Conservation (phyloP, 2,888 invertebrate species). For the Clusia tigrina region DNA sequence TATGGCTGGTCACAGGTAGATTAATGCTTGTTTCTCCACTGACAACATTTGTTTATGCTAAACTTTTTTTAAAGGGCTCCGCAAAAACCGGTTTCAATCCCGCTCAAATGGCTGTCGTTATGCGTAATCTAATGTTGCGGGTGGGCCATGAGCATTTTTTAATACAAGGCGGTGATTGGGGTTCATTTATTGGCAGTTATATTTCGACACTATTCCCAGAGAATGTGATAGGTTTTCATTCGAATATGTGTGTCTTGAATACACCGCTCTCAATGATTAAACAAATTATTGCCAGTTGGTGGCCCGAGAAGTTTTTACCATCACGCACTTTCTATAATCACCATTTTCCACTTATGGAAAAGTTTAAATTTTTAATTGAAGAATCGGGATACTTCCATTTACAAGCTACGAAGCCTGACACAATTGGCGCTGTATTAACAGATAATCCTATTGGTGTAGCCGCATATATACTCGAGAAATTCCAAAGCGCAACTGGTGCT, state of each 20-base stretch:
- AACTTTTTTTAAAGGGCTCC: constrained; percentile 44
- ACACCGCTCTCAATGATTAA: constrained; percentile 57
- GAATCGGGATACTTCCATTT: constrained; percentile 75
- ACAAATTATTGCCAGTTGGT: constrained; percentile 66
- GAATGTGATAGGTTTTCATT: constrained; percentile 68
- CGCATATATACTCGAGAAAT: constrained; percentile 89
- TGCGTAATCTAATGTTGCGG: constrained; percentile 74
- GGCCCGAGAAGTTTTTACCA: constrained; percentile 62
- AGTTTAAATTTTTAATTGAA: constrained; percentile 46
- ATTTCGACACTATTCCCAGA: constrained; percentile 73
- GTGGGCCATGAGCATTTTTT: constrained; percentile 72
- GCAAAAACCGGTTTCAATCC: constrained; percentile 56
- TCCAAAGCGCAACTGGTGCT: constrained; percentile 76
- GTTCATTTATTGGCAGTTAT: constrained; percentile 70
- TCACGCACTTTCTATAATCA: constrained; percentile 68
- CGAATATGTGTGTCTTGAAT: constrained; percentile 69
- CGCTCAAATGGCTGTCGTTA: constrained; percentile 68
- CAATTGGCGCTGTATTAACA: constrained; percentile 70
- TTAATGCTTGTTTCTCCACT: neutral
- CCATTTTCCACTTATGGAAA: constrained; percentile 64
- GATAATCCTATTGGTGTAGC: constrained; percentile 79
- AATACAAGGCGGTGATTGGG: constrained; percentile 86
- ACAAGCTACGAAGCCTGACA: constrained; percentile 90
- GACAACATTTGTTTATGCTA: neutral
- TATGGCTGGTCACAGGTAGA: constrained; percentile 73